A percentile compares a stretch with the other conserved stretches of the same genome.
Evolutionary conservation across 1,140 invertebrate genomes (phyloP).

Genomic region (Vollenhovia emeryi): DNA sequence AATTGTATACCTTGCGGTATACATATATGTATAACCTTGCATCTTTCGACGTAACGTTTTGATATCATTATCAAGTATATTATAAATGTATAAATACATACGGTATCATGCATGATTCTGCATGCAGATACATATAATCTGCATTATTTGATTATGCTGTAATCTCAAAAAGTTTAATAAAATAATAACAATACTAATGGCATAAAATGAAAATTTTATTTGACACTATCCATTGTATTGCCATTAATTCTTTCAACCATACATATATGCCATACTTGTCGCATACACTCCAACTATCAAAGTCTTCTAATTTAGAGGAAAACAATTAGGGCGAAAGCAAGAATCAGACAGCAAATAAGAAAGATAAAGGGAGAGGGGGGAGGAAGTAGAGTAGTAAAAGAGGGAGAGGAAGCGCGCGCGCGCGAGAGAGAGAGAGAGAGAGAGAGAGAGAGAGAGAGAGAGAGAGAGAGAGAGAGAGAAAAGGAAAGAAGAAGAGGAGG

Average conservation of each 20-base stretch:
- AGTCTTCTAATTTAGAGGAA: constrained; percentile 1
- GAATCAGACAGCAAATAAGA: neutral
- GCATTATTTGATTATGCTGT: neutral
- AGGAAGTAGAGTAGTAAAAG: too few species aligned
- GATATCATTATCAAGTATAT: neutral
- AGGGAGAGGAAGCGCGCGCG: too few species aligned
- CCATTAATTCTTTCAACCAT: neutral
- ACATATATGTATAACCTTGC: neutral
- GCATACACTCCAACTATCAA: neutral
- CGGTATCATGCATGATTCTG: neutral
- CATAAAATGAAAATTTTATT: neutral
- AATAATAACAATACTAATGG: neutral
- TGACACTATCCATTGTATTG: neutral
- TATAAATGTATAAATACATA: neutral
- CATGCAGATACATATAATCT: neutral
- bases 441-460: constrained; percentile 3
- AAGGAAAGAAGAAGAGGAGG: constrained; percentile 42
- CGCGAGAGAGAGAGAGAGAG: too few species aligned
- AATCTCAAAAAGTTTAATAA: neutral
- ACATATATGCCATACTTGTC: neutral
- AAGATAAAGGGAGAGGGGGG: neutral
- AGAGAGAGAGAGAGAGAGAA: constrained; percentile 22
- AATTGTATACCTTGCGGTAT: constrained; percentile 14
- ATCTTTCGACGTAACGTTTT: neutral
- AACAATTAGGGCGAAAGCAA: neutral